Conservation (phyloP, 2,888 invertebrate genomes). For the Ligdia adustata region DNA sequence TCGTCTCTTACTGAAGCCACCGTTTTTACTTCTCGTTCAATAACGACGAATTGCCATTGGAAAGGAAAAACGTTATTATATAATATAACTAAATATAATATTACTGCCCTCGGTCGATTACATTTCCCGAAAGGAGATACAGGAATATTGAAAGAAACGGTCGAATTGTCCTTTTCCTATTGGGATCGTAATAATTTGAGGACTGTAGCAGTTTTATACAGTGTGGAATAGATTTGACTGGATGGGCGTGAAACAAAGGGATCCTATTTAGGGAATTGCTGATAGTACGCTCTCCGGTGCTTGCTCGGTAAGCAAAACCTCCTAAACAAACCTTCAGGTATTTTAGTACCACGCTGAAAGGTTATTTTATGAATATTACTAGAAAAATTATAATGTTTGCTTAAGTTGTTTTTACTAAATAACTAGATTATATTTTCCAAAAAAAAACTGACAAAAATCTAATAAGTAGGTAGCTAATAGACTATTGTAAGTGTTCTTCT, state of each 20-base stretch:
- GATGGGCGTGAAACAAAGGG: conserved; percentile 40
- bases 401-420: too few relatives aligned
- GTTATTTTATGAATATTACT: conserved; percentile 10
- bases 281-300: conserved; percentile 16
- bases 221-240: conserved; percentile 48
- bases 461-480: too few relatives aligned
- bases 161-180: conserved; percentile 62
- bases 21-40: conserved; percentile 70
- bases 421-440: too few relatives aligned
- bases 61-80: conserved; percentile 71
- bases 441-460: too few relatives aligned
- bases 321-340: conserved; percentile 22
- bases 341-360: neutral
- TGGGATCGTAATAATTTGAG: conserved; percentile 59
- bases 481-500: too few relatives aligned
- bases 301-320: conserved; percentile 26
- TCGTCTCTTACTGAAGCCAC: conserved; percentile 66
- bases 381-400: conserved; percentile 2
- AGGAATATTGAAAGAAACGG: conserved; percentile 63
- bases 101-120: conserved; percentile 64
- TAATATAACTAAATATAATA: conserved; percentile 66
- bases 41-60: conserved; percentile 71
- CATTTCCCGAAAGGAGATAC: conserved; percentile 61
- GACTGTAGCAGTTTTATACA: conserved; percentile 57
- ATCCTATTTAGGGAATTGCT: conserved; percentile 20